Evolutionary conservation across 2,797 vertebrate species (phyloP), one percentile per base, ranked within the genome.

Genomic region (Gadopsis marmoratus): DNA sequence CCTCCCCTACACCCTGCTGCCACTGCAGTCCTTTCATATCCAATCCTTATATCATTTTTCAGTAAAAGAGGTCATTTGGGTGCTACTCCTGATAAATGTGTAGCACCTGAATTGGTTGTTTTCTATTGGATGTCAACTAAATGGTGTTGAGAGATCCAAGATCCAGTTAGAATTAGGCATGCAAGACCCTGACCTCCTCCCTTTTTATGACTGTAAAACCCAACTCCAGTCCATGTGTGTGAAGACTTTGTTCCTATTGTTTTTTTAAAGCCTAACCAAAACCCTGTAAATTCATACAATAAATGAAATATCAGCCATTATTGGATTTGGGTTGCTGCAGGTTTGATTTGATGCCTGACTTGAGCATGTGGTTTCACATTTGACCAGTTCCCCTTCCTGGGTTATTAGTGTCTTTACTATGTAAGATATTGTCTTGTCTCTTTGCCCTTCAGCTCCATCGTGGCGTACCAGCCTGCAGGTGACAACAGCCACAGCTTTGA

Each of bases 401-500:
- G 45, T 74, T 76, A 45, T 77, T 35, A 41, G 6, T 23, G 4
- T 39, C 3, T 35, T 77, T 84, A 65, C 56, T 13, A 1, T 60
- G 45, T 77, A 11, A 76, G 67, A 14, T 39, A 1, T 51, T 35
- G 13, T 33, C 29, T 58, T 58, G 26, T 73, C 37, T 56, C 0
- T 77, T 23, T 79, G 37, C 39, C 65, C 86, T 82, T 6, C 89
- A 99, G 98, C 59, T 99, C 98, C 1, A 98, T 99, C 4, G 96
- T 97, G 77, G 97, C 97, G 0, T 99, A 99, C 89, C 98, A 98
- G 94, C 98, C 98, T 0, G 93, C 96, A 0, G 97, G 97, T 17
- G 97, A 98, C 93, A 98, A 98, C 93, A 97, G 95, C 85, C 97
- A 99, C 94, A 97, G 97, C 2, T 99, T 99, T 60, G 98, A 99